Percentiles rank a stretch among this genome's conserved stretches.
Evolutionary conservation across 2,888 invertebrate species (phyloP).

Genomic region (Drosophila maculinotata): DNA sequence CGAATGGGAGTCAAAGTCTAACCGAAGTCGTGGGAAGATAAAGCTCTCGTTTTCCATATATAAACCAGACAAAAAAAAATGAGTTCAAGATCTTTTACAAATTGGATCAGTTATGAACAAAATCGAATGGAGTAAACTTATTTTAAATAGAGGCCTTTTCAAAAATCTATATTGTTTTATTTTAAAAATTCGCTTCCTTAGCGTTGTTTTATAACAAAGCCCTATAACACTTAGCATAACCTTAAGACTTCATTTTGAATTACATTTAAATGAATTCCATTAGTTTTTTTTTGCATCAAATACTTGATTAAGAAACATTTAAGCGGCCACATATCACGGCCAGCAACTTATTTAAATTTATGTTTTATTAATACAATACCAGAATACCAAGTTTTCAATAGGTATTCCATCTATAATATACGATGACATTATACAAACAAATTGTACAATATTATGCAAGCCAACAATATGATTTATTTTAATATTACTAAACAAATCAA

Average conservation of each 20-base stretch:
- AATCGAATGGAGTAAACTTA: neutral
- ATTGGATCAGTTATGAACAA: neutral
- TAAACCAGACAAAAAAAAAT: neutral
- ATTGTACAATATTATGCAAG: neutral
- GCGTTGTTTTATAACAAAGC: too few species aligned
- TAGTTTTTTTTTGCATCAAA: constrained; percentile 11
- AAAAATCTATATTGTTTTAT: too few species aligned
- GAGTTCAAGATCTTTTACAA: neutral
- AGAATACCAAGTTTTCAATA: neutral
- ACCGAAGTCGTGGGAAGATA: constrained; percentile 26
- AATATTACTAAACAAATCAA: neutral
- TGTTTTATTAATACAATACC: constrained; percentile 24
- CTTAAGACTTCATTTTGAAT: neutral
- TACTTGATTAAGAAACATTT: neutral
- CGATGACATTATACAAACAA: neutral
- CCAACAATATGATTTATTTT: neutral
- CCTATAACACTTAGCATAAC: neutral
- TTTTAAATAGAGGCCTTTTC: too few species aligned
- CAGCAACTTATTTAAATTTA: constrained; percentile 52
- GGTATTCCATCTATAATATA: neutral
- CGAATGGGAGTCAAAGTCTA: constrained; percentile 4
- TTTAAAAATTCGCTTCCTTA: too few species aligned
- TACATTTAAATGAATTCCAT: constrained; percentile 23
- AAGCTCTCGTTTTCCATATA: constrained; percentile 6
- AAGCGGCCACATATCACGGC: constrained; percentile 40